Percentiles rank a stretch among this genome's conserved stretches.
phyloP scores from a whole-genome alignment of 2,113 vertebrate species.

The Salminus brasiliensis region DNA sequence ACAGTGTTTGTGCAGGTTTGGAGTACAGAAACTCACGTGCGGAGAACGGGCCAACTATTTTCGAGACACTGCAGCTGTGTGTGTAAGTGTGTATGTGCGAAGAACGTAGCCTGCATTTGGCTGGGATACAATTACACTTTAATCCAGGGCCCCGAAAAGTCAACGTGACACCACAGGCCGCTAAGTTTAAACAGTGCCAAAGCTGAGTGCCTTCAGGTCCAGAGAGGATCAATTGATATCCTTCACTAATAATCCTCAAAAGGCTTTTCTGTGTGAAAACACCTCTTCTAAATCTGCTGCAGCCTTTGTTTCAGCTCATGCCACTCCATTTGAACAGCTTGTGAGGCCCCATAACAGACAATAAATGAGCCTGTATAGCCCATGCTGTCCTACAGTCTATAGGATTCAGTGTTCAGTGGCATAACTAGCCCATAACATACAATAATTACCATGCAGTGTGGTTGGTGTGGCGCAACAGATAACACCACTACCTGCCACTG shows the following conservation, averaged over 20 bases:
- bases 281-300: not conserved
- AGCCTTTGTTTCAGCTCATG: not conserved
- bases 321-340: not conserved
- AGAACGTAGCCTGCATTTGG: slow-evolving; percentile 56
- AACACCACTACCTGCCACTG: too few species aligned
- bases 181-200: slow-evolving; percentile 38
- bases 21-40: slow-evolving; percentile 5
- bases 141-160: slow-evolving; percentile 37
- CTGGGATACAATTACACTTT: slow-evolving; percentile 57
- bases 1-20: slow-evolving; percentile 6
- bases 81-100: slow-evolving; percentile 34
- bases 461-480: too few species aligned
- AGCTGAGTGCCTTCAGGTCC: not conserved
- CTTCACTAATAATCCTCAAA: not conserved
- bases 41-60: slow-evolving; percentile 29
- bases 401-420: too few species aligned
- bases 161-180: slow-evolving; percentile 60
- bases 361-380: not conserved
- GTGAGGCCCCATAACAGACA: not conserved
- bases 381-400: too few species aligned
- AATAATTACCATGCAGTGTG: too few species aligned
- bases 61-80: slow-evolving; percentile 56
- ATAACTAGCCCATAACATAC: too few species aligned
- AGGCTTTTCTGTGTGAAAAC: not conserved
- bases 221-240: not conserved